Percentiles rank a stretch among this genome's conserved stretches.
phyloP scores from a whole-genome alignment of 1,140 invertebrate genomes.

The Drosophila lacertosa region DNA sequence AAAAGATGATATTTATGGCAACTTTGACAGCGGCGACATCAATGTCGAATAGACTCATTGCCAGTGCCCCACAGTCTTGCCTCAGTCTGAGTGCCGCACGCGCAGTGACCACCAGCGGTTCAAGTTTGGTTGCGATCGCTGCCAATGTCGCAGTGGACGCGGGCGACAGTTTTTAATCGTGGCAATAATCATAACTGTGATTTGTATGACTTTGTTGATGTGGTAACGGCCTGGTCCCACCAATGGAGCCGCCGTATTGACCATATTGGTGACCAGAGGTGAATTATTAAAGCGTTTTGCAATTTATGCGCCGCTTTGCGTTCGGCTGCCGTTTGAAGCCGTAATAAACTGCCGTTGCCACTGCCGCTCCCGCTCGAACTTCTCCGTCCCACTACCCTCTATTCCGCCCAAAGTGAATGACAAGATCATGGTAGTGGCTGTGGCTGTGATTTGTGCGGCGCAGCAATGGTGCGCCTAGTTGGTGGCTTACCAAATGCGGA shows the following conservation, averaged over 20 bases:
- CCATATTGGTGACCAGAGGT: slow-evolving; percentile 68
- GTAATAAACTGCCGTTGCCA: slow-evolving; percentile 59
- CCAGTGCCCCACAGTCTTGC: slow-evolving; percentile 38
- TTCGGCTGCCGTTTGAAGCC: slow-evolving; percentile 63
- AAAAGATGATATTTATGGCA: slow-evolving; percentile 84
- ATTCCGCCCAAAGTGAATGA: slow-evolving; percentile 8
- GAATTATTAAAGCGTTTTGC: slow-evolving; percentile 75
- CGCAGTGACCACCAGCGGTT: slow-evolving; percentile 67
- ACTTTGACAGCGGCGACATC: slow-evolving; percentile 75
- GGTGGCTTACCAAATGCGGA: slow-evolving; percentile 79
- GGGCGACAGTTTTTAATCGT: slow-evolving; percentile 79
- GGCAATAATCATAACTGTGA: slow-evolving; percentile 82
- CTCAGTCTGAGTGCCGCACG: slow-evolving; percentile 72
- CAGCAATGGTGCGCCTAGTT: slow-evolving; percentile 64
- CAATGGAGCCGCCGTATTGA: slow-evolving; percentile 48
- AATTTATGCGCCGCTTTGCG: slow-evolving; percentile 74
- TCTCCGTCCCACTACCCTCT: neutral
- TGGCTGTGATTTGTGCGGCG: slow-evolving; percentile 41
- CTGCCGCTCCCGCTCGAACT: slow-evolving; percentile 18
- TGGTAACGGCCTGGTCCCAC: slow-evolving; percentile 29
- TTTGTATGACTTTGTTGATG: slow-evolving; percentile 77
- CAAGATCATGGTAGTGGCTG: slow-evolving; percentile 13
- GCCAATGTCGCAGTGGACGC: slow-evolving; percentile 39
- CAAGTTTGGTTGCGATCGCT: neutral
- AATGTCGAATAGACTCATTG: slow-evolving; percentile 77